Conservation (phyloP, 2,797 vertebrate genomes). For the Glossophaga mutica region DNA sequence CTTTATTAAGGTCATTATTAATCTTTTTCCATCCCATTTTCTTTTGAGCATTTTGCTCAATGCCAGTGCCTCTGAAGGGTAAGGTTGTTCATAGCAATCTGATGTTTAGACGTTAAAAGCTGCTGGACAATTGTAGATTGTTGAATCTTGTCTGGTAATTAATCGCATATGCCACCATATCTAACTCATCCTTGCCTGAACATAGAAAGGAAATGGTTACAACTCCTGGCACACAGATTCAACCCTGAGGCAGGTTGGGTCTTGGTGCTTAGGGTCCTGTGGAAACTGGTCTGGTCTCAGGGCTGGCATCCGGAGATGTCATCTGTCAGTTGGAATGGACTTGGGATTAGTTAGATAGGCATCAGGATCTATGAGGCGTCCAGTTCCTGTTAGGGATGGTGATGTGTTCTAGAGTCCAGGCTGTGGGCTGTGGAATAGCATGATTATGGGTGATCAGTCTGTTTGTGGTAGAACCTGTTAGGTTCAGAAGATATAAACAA, state of each 20-base stretch:
- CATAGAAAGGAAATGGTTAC: background rate
- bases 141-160: background rate
- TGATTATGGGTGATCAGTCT: background rate
- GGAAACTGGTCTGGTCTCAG: background rate
- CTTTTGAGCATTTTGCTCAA: background rate
- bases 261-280: background rate
- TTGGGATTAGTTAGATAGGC: background rate
- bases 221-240: background rate
- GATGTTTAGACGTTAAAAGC: background rate
- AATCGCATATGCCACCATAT: background rate
- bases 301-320: background rate
- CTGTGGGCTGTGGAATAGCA: background rate
- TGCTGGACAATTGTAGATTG: background rate
- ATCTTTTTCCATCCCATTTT: constrained; percentile 5
- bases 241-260: background rate
- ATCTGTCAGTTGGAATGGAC: background rate
- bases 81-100: background rate
- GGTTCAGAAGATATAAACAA: background rate
- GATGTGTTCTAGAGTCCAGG: background rate
- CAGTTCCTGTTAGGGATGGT: background rate
- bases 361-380: background rate
- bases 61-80: background rate
- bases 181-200: background rate
- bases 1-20: background rate
- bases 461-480: background rate